Percentiles rank a stretch among this genome's conserved stretches.
Evolutionary conservation across 2,113 vertebrate species (phyloP).

Genomic region (Anoura caudifer): DNA sequence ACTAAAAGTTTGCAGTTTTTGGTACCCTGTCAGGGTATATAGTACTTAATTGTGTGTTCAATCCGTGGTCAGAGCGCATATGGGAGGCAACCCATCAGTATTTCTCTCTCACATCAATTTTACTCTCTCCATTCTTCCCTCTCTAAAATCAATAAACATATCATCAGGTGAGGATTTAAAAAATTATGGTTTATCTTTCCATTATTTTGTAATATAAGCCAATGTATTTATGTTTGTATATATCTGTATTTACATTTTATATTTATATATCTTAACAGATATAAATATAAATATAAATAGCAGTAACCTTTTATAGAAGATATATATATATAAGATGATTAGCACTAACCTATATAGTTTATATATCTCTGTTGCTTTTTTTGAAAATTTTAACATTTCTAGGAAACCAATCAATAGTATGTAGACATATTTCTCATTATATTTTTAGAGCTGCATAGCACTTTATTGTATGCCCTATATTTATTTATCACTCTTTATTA

Average conservation of each 20-base stretch:
- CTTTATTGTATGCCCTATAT: not conserved
- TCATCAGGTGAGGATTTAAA: not conserved
- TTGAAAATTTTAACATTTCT: not conserved
- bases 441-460: not conserved
- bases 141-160: too few species aligned
- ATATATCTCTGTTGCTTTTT: not conserved
- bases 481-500: not conserved
- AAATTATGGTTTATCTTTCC: not conserved
- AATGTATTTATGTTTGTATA: not conserved
- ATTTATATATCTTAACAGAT: too few species aligned
- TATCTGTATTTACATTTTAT: not conserved
- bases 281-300: too few species aligned
- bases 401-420: not conserved
- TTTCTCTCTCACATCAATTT: too few species aligned
- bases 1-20: too few species aligned
- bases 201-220: not conserved
- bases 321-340: not conserved
- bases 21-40: too few species aligned
- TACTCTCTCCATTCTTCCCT: too few species aligned
- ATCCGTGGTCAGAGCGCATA: too few species aligned
- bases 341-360: not conserved
- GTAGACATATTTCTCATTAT: not conserved
- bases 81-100: too few species aligned
- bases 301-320: too few species aligned
- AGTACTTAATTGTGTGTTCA: too few species aligned